Evolutionary conservation across 1,140 invertebrate genomes (phyloP).

Genomic region (Pentalonia nigronervosa): DNA sequence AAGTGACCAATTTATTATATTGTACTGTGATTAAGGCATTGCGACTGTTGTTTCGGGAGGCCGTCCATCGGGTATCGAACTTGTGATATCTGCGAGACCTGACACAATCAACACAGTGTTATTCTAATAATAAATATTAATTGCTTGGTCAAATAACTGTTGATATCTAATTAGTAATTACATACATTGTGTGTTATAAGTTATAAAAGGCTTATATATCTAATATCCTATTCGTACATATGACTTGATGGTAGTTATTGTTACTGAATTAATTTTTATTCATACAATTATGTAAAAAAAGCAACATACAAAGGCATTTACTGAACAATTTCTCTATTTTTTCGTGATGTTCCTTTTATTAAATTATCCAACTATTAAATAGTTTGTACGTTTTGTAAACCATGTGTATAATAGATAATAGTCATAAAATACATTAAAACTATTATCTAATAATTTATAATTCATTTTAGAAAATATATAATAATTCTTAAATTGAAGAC

Average conservation of each 20-base stretch:
- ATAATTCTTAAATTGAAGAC: not conserved
- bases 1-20: not conserved
- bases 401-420: not conserved
- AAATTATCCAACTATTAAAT: not conserved
- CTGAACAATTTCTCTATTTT: not conserved
- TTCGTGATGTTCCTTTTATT: not conserved
- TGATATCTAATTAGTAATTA: not conserved
- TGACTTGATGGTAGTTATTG: not conserved
- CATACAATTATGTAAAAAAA: not conserved
- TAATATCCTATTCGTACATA: not conserved
- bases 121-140: slow-evolving; percentile 27
- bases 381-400: not conserved
- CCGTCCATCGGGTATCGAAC: slow-evolving; percentile 9
- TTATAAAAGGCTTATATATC: not conserved
- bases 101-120: not conserved
- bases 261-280: not conserved
- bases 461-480: not conserved
- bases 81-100: not conserved
- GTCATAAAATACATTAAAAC: not conserved
- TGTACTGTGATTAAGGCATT: not conserved
- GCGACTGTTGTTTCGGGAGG: not conserved
- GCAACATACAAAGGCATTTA: not conserved
- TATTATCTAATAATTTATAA: too few species aligned
- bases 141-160: not conserved
- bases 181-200: not conserved